phyloP scores from a whole-genome alignment of 35 echinoderm and acorn worm species.

The Amphiura filiformis region DNA sequence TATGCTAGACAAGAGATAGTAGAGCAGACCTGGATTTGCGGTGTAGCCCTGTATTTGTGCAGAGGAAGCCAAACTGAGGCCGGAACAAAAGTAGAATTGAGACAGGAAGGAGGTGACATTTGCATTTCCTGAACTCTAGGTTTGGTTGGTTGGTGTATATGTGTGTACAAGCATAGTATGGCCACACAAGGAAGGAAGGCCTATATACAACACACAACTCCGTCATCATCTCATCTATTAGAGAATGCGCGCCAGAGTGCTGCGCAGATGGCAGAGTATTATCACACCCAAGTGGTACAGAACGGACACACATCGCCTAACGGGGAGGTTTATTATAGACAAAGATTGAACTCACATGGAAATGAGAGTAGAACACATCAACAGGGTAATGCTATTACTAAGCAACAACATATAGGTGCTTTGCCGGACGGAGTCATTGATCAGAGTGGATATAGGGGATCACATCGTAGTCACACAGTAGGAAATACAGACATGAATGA shows the following conservation, averaged over 20 bases:
- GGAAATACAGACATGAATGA: conserved; percentile 13
- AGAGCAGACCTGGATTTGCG: too few relatives aligned
- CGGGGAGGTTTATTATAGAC: conserved; percentile 5
- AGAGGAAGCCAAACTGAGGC: not conserved
- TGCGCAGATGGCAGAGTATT: conserved; percentile 61
- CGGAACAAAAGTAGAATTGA: not conserved
- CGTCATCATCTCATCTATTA: conserved; percentile 39
- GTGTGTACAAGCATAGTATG: conserved; percentile 14
- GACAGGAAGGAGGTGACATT: conserved; percentile 1
- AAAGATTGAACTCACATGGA: conserved; percentile 5
- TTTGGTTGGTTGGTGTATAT: not conserved
- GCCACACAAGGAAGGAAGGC: conserved; percentile 54
- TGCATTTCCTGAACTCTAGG: not conserved
- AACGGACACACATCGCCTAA: conserved; percentile 38
- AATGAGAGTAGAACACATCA: not conserved
- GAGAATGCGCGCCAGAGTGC: conserved; percentile 54
- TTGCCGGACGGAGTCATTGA: conserved; percentile 18
- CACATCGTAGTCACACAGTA: conserved; percentile 30
- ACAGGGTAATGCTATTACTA: conserved; percentile 10
- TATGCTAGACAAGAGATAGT: too few relatives aligned
- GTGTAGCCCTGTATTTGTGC: too few relatives aligned
- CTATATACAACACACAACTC: conserved; percentile 18
- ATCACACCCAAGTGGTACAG: conserved; percentile 54
- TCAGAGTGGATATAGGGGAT: conserved; percentile 12
- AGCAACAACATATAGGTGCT: conserved; percentile 18